Base-by-base conservation (phyloP, 35 echinoderm and acorn worm species). In the Heliocidaris tuberculata region DNA sequence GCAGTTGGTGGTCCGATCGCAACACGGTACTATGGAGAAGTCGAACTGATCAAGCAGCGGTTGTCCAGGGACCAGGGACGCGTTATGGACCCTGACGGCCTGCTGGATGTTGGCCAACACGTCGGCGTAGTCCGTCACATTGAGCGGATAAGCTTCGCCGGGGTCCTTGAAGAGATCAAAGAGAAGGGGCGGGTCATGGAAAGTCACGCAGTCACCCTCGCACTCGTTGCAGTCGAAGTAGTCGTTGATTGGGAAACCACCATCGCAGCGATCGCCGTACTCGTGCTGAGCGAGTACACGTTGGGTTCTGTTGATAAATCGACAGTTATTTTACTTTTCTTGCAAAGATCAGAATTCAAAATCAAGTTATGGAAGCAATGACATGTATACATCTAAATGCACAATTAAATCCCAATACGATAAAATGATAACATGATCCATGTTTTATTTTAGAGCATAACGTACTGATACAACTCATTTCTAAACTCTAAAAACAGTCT, bases 1-100 rank as follows among this genome's bases (percentile, higher is more conserved):
- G 86, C 97, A 97, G 88, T 97, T 94, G 50, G 95, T 95, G 42
- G 94, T 47, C 2, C 0, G 95, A 49, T 97, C 94, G 85, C 97
- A 97, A 47, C 97, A 97, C 8, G 97, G 97, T 90, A 95, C 11
- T 11, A 95, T 17, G 24, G 32, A 92, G 30, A 15, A 2, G 9
- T 56, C 35, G 32, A 70, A 27, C 19, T 92, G 48, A 27, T 49
- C 61, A 17, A 96, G 92, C 13, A 96, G 86, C 7, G 95, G 13
- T 47, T 54, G 11, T 32, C 95, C 78, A n/a, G 94, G 61, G 4
- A 90, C 86, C 19, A 97, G 30, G 32, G 49, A 90, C 9, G 85
- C 86, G 19, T 90, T 48, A 50, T 96, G 95, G 16, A 90, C 85
- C 19, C 48, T 31, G 1, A 91, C 90, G 16, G 31, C 93, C n/a